A percentile compares a stretch with the other conserved stretches of the same genome.
These are phyloP conservation scores for Cuniculus paca DNA, from an alignment of 2,797 vertebrate genomes.

Conservation along the genomic window DNA sequence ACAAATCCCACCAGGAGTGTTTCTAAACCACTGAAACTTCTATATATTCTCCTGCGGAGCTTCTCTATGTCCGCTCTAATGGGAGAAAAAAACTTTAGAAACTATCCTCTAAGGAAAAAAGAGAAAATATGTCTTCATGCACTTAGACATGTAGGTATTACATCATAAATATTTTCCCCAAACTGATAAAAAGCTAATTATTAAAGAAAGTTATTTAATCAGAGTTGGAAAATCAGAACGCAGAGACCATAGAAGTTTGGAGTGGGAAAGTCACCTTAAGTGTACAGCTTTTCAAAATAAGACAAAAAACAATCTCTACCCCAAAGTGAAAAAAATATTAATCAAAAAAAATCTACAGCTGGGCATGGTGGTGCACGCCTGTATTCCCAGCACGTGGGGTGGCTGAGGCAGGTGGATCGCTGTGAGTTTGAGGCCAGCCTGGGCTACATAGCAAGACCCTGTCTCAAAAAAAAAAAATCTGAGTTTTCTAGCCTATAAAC, in stretches of 20 bases:
- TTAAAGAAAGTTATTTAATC: constrained; percentile 45
- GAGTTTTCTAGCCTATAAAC: constrained; percentile 73
- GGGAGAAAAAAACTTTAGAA: background rate
- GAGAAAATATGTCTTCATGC: background rate
- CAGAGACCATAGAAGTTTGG: background rate
- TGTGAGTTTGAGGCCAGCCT: no score
- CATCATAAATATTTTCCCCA: constrained; percentile 1
- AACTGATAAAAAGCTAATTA: constrained; percentile 13
- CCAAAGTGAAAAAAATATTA: constrained; percentile 64
- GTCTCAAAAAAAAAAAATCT: constrained; percentile 54
- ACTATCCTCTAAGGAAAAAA: constrained; percentile 3
- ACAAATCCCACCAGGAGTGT: constrained; percentile 30
- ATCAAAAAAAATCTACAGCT: constrained; percentile 30
- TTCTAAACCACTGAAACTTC: constrained; percentile 41
- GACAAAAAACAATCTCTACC: constrained; percentile 58
- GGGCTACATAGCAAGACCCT: no score
- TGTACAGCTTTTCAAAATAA: constrained; percentile 62
- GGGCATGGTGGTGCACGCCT: no score
- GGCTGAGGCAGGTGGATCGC: no score
- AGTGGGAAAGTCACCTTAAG: constrained; percentile 33
- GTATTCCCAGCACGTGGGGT: no score
- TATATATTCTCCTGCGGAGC: background rate
- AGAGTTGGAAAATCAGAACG: constrained; percentile 23
- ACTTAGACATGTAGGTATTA: background rate
- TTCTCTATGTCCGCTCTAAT: background rate